Conservation (phyloP, 2,797 vertebrate species). For the Phoxinus dragarum region DNA sequence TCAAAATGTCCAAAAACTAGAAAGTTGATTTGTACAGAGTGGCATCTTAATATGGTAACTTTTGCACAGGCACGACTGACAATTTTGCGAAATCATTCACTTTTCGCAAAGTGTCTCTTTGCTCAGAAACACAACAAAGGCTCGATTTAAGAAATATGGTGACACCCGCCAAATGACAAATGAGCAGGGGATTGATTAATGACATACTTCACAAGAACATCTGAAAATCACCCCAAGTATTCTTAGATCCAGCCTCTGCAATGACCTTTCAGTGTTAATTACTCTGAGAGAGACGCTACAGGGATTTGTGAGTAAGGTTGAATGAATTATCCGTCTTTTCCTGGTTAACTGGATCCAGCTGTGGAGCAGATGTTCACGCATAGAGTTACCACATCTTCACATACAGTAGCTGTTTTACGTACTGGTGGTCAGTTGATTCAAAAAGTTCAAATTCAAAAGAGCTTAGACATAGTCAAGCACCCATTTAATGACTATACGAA, state of each 20-base stretch:
- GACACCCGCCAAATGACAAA: slow-evolving; percentile 10
- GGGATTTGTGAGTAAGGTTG: slow-evolving; percentile 11
- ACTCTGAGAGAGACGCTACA: slow-evolving; percentile 23
- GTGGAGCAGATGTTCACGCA: background rate
- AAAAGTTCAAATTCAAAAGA: background rate
- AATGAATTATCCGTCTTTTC: slow-evolving; percentile 5
- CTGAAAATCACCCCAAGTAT: slow-evolving; percentile 22
- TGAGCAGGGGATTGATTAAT: slow-evolving; percentile 17
- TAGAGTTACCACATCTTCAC: background rate
- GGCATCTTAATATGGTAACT: background rate
- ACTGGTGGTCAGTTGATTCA: background rate
- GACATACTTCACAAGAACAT: slow-evolving; percentile 23
- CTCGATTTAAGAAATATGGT: background rate
- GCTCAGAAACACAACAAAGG: background rate
- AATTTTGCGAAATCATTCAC: background rate
- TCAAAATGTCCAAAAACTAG: background rate
- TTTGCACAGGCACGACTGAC: background rate
- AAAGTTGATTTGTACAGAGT: background rate
- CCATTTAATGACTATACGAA: background rate
- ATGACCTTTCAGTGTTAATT: slow-evolving; percentile 43
- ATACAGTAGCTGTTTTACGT: background rate
- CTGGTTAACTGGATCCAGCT: slow-evolving; percentile 17
- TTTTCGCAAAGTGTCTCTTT: background rate
- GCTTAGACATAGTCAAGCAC: background rate
- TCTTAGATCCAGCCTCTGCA: slow-evolving; percentile 1